Evolutionary conservation across 2,113 vertebrate genomes (phyloP).

Genomic region (Mus spicilegus): DNA sequence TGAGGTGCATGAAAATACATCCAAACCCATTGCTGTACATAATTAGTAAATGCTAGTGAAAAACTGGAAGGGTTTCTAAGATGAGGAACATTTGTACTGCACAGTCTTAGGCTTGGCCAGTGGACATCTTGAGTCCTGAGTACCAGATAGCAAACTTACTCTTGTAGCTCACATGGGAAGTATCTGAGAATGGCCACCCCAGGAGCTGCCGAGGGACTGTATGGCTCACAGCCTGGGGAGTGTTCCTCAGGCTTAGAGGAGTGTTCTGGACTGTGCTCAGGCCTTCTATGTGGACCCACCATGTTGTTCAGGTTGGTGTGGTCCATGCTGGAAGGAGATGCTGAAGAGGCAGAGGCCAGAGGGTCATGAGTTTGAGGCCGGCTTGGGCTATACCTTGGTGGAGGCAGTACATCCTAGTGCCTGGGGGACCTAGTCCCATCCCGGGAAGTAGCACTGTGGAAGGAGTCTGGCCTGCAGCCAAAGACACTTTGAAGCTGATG

Average conservation of each 20-base stretch:
- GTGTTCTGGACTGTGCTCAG: background rate
- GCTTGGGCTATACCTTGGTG: background rate
- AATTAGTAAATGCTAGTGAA: background rate
- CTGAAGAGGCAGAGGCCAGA: background rate
- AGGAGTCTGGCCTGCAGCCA: background rate
- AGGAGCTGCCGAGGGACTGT: fast-evolving
- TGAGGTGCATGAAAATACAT: background rate
- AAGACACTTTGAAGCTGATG: background rate
- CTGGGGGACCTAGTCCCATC: background rate
- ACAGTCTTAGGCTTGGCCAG: background rate
- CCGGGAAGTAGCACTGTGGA: background rate
- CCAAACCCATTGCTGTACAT: background rate
- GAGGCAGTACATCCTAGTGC: background rate
- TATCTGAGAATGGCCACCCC: fast-evolving
- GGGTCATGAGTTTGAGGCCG: background rate
- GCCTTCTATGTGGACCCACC: fast-evolving
- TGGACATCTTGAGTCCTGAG: background rate
- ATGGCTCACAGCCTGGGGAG: background rate
- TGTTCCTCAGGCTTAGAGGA: too few relatives aligned
- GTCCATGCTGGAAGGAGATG: background rate
- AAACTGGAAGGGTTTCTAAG: background rate
- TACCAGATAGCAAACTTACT: background rate
- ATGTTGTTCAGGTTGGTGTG: too few relatives aligned
- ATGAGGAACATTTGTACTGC: background rate
- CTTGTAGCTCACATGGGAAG: fast-evolving